These are phyloP conservation scores for Pasiphila rectangulata DNA, from an alignment of 2,888 invertebrate species.

Conservation along the genomic window DNA sequence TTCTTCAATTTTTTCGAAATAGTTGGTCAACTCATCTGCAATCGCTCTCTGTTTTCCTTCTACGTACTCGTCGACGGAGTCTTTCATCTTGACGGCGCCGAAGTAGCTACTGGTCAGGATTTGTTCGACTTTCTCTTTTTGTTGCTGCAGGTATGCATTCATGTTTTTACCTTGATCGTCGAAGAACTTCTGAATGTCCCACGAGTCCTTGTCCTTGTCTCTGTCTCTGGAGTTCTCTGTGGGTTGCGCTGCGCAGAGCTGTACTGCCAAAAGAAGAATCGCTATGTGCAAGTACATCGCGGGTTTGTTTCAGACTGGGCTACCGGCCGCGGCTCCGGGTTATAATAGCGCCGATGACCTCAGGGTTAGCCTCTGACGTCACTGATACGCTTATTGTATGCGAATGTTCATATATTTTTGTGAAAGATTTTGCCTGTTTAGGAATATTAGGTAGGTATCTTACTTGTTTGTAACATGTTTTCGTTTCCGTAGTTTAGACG, in stretches of 20 bases:
- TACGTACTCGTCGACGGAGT: slow-evolving; percentile 52
- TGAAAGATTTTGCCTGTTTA: not conserved
- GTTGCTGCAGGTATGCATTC: slow-evolving; percentile 36
- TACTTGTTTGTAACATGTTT: not conserved
- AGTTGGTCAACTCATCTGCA: slow-evolving; percentile 49
- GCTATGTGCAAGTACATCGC: slow-evolving; percentile 16
- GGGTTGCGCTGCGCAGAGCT: slow-evolving; percentile 2
- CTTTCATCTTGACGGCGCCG: slow-evolving; percentile 42
- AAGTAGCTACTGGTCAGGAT: slow-evolving; percentile 44
- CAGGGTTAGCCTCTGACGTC: slow-evolving; percentile 30
- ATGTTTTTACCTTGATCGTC: slow-evolving; percentile 27
- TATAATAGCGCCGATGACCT: slow-evolving; percentile 20
- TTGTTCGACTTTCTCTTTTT: slow-evolving; percentile 44
- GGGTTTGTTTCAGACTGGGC: slow-evolving; percentile 9
- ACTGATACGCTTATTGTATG: slow-evolving; percentile 25
- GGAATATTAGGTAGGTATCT: not conserved
- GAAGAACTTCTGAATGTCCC: slow-evolving; percentile 29
- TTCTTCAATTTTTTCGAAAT: slow-evolving; percentile 53
- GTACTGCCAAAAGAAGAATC: slow-evolving; percentile 14
- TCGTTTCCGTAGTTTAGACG: not conserved
- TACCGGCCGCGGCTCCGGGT: not conserved
- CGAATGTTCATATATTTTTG: slow-evolving; percentile 8
- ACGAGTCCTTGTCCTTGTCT: not conserved
- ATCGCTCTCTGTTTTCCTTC: slow-evolving; percentile 55
- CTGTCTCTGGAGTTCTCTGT: not conserved